Evolutionary conservation across 2,113 vertebrate species (phyloP), one percentile per base, ranked within the genome.

Genomic region (Trinectes maculatus): DNA sequence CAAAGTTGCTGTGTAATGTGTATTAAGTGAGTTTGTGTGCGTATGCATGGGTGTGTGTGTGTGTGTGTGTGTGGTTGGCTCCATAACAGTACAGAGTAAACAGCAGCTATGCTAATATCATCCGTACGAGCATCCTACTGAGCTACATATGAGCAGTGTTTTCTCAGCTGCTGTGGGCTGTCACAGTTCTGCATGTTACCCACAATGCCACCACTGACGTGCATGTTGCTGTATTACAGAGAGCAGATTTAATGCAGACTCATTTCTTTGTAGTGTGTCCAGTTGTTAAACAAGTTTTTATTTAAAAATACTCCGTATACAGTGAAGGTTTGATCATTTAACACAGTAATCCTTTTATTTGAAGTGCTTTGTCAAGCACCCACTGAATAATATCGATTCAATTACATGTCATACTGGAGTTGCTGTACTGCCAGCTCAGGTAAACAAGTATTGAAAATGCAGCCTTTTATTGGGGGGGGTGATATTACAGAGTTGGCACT

Each of bases 161-260:
- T 89, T 87, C 66, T 85, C 85, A 89, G 87, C 87, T 90, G 86
- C 76, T 74, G 79, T 12, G 74, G 83, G 67, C 61, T 61, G 78
- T 57, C 11, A 55, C 1, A 40, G 67, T 64, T 65, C 66, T 69
- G 74, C 59, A 77, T 9, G 34, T 21, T 77, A 43, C 48, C 77
- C 77, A 66, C 60, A 79, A 61, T 24, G 54, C 37, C 18, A 33
- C 76, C 64, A 51, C 83, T 62, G 56, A 85, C 49, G 56, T 60
- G 66, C 47, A 65, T 54, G 65, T 62, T 73, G 73, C 69, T 61
- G 42, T 54, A 74, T 62, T 79, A 80, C 75, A 78, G 77, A 80
- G 40, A 26, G 24, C 61, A 59, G 62, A 66, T 53, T 75, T 19
- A 72, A 71, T 25, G 26, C 46, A 70, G 13, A 43, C 11, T 5